Base-by-base conservation (phyloP, 2,888 invertebrate species). In the Atethmia centrago region DNA sequence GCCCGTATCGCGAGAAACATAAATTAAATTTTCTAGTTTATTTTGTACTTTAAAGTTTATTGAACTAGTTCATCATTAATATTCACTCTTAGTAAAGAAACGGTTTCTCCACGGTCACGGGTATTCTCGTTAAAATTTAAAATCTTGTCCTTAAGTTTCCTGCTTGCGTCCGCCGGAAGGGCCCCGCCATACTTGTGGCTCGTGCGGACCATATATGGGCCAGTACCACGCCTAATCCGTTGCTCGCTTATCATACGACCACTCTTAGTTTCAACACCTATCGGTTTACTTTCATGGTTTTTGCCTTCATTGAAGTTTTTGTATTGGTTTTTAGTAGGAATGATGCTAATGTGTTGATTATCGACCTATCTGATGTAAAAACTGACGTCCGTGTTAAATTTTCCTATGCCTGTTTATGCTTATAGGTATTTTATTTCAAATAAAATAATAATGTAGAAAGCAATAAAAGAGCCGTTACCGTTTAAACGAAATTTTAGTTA, bases 101-200 rank as follows among this genome's bases (percentile, higher is more conserved):
- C 42, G 36, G 42, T 74, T 71, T 71, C 63, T 64, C 58, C 31
- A 71, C 63, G 61, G 72, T 83, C 67, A 80, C 61, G 56, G 63
- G 58, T 77, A 74, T 79, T 70, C 72, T 83, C 58, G 72, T 75
- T 85, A 74, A 63, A 73, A 74, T 79, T 84, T 85, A 74, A 80
- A 83, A 84, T 76, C 79, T 76, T 70, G 82, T 84, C 84, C 76
- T 74, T 79, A 77, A 71, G 74, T 81, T 83, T 86, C 85, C 85
- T 86, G 89, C 78, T 88, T 89, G 86, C 89, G 91, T 90, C 91
- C 92, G 92, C 92, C 94, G 94, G 94, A 94, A 94, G 92, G 91
- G 92, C 87, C 88, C 63, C 66, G 45, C 93, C 94, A 89, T 92
- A 91, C 88, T 79, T 68, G 89, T 78, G 87, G 87, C 85, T 89